Conservation (phyloP, 2,113 vertebrate species). For the Eleginops maclovinus region DNA sequence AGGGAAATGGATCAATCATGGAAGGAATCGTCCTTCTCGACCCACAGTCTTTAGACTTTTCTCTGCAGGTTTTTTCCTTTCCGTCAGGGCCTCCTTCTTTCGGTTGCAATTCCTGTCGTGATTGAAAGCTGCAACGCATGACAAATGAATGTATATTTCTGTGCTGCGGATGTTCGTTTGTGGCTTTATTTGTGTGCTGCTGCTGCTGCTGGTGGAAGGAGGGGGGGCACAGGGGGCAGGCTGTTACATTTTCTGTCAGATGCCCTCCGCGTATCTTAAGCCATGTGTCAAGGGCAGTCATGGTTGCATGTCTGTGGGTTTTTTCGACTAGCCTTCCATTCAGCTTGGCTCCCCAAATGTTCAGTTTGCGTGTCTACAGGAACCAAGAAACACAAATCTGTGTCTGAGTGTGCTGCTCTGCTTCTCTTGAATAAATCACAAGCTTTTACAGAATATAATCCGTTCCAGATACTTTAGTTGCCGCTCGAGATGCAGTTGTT, state of each 20-base stretch:
- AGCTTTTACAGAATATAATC: slow-evolving; percentile 53
- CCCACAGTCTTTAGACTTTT: not conserved
- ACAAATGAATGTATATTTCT: slow-evolving; percentile 40
- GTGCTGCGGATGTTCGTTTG: slow-evolving; percentile 41
- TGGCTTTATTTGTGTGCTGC: slow-evolving; percentile 15
- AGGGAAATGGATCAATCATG: slow-evolving; percentile 12
- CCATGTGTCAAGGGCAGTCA: slow-evolving; percentile 51
- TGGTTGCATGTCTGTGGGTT: slow-evolving; percentile 3
- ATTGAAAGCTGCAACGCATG: slow-evolving; percentile 26
- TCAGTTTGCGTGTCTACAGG: slow-evolving; percentile 31
- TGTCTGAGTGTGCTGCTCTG: slow-evolving; percentile 16
- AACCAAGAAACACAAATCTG: slow-evolving; percentile 62
- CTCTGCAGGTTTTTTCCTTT: not conserved
- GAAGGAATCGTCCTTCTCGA: not conserved
- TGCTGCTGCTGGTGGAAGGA: not conserved
- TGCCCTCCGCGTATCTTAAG: slow-evolving; percentile 47
- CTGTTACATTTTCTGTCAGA: slow-evolving; percentile 53
- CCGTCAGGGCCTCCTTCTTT: slow-evolving; percentile 10
- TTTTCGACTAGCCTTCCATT: slow-evolving; percentile 29
- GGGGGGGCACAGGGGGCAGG: slow-evolving; percentile 6
- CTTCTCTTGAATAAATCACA: slow-evolving; percentile 56
- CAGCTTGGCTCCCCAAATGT: slow-evolving; percentile 44
- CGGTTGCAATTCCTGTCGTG: not conserved
- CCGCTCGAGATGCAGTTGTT: slow-evolving; percentile 23
- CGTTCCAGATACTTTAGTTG: slow-evolving; percentile 34